Percentiles rank a stretch among this genome's conserved stretches.
Evolutionary conservation across 1,140 invertebrate genomes (phyloP).

Genomic region (Agrypnia vestita): DNA sequence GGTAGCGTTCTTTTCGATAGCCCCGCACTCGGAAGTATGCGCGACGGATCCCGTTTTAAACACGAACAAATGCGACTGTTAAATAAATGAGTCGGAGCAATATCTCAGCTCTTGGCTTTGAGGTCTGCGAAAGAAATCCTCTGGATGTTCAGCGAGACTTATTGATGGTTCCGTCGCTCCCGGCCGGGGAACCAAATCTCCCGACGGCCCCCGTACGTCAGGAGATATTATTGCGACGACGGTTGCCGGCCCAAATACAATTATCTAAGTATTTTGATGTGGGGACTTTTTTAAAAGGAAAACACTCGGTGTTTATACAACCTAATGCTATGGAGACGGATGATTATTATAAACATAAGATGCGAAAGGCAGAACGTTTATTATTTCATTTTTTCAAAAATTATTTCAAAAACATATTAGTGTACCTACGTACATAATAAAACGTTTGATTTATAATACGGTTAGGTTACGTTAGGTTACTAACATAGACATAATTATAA

Average conservation of each 20-base stretch:
- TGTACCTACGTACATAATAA: too few relatives aligned
- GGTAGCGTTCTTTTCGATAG: background rate
- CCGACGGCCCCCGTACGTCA: conserved; percentile 23
- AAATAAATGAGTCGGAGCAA: conserved; percentile 34
- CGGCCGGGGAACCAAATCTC: conserved; percentile 29
- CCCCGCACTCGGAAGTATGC: background rate
- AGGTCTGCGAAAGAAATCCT: conserved; percentile 42
- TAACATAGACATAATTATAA: too few relatives aligned
- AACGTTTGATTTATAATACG: too few relatives aligned
- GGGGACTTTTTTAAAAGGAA: conserved; percentile 15
- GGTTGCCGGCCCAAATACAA: background rate
- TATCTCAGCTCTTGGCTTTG: conserved; percentile 39
- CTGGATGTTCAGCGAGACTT: conserved; percentile 21
- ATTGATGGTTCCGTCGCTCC: conserved; percentile 29
- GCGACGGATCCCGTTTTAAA: conserved; percentile 25
- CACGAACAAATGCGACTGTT: conserved; percentile 40
- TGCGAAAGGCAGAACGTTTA: too few relatives aligned
- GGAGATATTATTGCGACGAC: conserved; percentile 41
- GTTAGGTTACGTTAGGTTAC: too few relatives aligned
- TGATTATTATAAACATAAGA: background rate
- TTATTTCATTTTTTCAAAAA: too few relatives aligned
- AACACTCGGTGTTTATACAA: conserved; percentile 15
- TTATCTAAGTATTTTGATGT: background rate
- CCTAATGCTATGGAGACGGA: conserved; percentile 1
- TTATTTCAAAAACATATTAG: too few relatives aligned